These are phyloP conservation scores for Drosophila flavopinicola DNA, from an alignment of 2,888 invertebrate genomes.

Conservation along the genomic window DNA sequence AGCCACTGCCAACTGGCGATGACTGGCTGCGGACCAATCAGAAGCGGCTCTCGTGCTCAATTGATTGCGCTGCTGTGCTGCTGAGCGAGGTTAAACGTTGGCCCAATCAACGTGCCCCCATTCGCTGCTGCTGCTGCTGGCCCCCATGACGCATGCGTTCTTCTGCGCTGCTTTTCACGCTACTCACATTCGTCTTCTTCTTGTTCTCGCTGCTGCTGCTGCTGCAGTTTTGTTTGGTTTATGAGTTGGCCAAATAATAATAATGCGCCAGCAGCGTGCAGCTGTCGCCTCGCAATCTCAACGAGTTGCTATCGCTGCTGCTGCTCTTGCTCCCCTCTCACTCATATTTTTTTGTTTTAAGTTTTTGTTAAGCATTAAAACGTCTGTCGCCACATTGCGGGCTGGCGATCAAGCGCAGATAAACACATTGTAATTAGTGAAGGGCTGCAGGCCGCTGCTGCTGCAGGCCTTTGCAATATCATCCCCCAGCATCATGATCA, in stretches of 20 bases:
- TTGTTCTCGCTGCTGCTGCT: not conserved
- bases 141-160: conserved; percentile 71
- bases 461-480: conserved; percentile 39
- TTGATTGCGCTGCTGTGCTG: conserved; percentile 32
- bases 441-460: conserved; percentile 54
- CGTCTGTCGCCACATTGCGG: conserved; percentile 73
- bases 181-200: conserved; percentile 17
- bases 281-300: conserved; percentile 65
- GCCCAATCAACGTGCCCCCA: conserved; percentile 79
- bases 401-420: conserved; percentile 62
- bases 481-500: conserved; percentile 15
- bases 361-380: conserved; percentile 41
- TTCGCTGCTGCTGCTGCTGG: conserved; percentile 39
- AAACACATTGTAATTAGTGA: conserved; percentile 76
- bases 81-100: conserved; percentile 68
- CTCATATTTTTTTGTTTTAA: not conserved
- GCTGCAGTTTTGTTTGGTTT: conserved; percentile 65
- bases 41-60: conserved; percentile 52
- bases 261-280: conserved; percentile 61
- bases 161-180: conserved; percentile 25
- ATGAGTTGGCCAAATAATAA: conserved; percentile 75
- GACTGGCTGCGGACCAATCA: conserved; percentile 62
- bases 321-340: not conserved
- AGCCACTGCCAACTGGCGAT: conserved; percentile 26
- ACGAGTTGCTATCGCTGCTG: conserved; percentile 39